Conservation (phyloP, 2,113 vertebrate species). For the Alligator sinensis region DNA sequence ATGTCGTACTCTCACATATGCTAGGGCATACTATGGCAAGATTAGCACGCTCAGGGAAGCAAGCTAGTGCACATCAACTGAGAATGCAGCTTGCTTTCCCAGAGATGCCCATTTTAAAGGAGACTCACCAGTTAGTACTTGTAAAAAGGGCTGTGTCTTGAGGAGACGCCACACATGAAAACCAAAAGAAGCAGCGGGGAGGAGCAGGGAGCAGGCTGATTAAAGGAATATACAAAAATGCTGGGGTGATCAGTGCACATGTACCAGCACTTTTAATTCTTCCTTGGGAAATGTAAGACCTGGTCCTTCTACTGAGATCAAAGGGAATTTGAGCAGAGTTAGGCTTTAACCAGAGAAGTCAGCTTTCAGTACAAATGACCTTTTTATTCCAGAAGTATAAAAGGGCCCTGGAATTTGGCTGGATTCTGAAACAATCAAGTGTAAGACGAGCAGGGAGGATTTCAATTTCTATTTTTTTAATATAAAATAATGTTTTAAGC, state of each 20-base stretch:
- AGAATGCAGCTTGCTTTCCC: background rate
- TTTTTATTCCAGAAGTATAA: background rate
- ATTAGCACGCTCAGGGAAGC: background rate
- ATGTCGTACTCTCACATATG: background rate
- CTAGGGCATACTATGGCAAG: accelerated
- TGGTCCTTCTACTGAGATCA: background rate
- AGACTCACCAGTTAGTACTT: background rate
- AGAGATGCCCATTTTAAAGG: background rate
- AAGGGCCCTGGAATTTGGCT: conserved; percentile 4
- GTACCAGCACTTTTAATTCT: background rate
- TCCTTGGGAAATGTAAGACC: background rate
- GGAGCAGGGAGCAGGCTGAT: background rate
- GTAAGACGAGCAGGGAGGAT: background rate
- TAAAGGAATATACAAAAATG: background rate
- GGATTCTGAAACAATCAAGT: too few relatives aligned
- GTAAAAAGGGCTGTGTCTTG: background rate
- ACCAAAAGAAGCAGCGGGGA: background rate
- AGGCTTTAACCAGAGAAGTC: background rate
- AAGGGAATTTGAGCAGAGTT: background rate
- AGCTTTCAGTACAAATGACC: background rate
- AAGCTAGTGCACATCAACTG: background rate
- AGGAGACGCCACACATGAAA: background rate
- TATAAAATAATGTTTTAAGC: background rate
- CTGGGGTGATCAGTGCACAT: background rate
- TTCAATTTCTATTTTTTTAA: background rate